Evolutionary conservation across 2,113 vertebrate species (phyloP), one percentile per base, ranked within the genome.

Genomic region (Nettapus auritus): DNA sequence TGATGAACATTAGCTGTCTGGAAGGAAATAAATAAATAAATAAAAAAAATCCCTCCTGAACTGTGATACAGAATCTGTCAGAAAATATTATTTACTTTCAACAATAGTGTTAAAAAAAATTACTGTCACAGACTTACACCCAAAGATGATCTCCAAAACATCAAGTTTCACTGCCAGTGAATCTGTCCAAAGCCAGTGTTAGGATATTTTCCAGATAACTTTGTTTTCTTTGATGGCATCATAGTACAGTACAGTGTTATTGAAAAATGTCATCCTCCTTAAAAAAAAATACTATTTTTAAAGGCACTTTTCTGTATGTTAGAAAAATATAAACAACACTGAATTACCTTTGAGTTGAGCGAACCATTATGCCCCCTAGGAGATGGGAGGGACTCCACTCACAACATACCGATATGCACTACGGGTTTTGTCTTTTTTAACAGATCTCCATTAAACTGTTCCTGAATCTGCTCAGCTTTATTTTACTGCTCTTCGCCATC

Each of bases 351-450:
- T 22, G 46, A 62, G 16, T n/a, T 50, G 34, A 42, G 19, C 20
- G 46, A 77, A 67, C 74, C 82, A 36, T 57, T 80, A 79, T 4
- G 53, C 28, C 34, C 63, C 19, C 6, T 28, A 70, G 6, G 19
- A 55, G 19, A 53, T 1, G 46, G 21, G 34, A 36, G 23, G 26
- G 48, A 73, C 19, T 3, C 3, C 34, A 38, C 56, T 64, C 48
- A 82, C 34, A 57, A 36, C 0, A 0, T 11, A 66, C 23, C 2
- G 0, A 44, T 28, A 53, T 2, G 31, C 6, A 21, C 16, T 60
- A 71, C 67, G 66, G 48, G n/a, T 2, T 18, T 0, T 13, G 18
- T 10, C 20, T 78, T 70, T 82, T 82, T 81, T 64, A 85, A 62
- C 7, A 20, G 28, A 21, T 11, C 63, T 31, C 33, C 12, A 36